Evolutionary conservation across 2,888 invertebrate genomes (phyloP).

Genomic region (Coleophora flavipennella): DNA sequence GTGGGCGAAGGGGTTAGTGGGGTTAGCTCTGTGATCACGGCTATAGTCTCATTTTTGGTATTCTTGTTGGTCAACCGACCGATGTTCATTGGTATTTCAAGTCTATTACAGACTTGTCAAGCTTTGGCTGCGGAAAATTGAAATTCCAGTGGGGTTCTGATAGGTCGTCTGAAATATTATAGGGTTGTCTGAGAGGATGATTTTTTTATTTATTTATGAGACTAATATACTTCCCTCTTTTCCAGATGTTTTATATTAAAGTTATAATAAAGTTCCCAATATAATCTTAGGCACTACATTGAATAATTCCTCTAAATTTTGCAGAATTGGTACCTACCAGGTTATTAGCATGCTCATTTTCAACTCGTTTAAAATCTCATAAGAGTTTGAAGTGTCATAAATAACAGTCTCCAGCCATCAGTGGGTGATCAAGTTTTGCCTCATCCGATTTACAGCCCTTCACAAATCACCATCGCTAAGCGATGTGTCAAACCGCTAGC

Average conservation of each 20-base stretch:
- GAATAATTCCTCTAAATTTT: too few relatives aligned
- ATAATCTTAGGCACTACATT: too few relatives aligned
- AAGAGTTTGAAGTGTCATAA: too few relatives aligned
- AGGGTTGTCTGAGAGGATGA: too few relatives aligned
- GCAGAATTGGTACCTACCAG: too few relatives aligned
- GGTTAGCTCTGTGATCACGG: conserved; percentile 55
- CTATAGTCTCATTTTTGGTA: conserved; percentile 47
- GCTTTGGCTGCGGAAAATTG: conserved; percentile 1
- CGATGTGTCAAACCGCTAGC: conserved; percentile 55
- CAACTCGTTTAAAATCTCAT: not conserved
- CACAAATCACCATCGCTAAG: conserved; percentile 61
- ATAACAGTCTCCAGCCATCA: not conserved
- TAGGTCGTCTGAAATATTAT: too few relatives aligned
- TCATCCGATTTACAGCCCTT: conserved; percentile 37
- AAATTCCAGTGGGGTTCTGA: not conserved
- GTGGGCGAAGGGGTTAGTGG: conserved; percentile 32
- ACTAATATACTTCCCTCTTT: too few relatives aligned
- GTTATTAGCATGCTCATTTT: too few relatives aligned
- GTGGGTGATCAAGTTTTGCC: not conserved
- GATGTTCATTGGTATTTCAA: conserved; percentile 16
- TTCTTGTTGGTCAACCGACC: conserved; percentile 44
- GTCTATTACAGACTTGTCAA: conserved; percentile 2
- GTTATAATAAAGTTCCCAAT: too few relatives aligned
- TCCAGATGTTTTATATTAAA: too few relatives aligned
- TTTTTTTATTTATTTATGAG: too few relatives aligned